Evolutionary conservation across 2,797 vertebrate species (phyloP), one percentile per base, ranked within the genome.

Genomic region (Diceros bicornis): DNA sequence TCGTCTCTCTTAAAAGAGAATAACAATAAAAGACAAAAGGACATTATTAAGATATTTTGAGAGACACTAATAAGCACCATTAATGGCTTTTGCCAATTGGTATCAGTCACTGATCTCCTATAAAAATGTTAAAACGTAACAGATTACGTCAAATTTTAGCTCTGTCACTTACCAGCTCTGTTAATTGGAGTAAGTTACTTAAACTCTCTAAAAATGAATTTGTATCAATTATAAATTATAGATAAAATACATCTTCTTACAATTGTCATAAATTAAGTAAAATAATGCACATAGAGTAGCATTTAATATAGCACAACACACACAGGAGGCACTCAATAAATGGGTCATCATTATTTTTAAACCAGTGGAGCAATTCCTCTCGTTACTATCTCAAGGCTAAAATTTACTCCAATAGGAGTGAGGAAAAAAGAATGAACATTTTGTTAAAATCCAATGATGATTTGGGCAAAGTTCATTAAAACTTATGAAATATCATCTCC

Each of bases 401-500:
- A 71, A 89, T 57, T 81, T 61, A 93, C n/a, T 59, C 29, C 25
- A 68, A 12, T 66, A 61, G 84, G 74, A 83, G 29, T 52, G 47
- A 90, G 50, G 6, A 0, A 5, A 32, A 13, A 57, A 72, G 88
- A 47, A 41, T 5, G 11, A 83, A 72, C 14, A 71, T 4, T 66
- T 89, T 85, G 20, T 95, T 79, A 93, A 94, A 87, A 91, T 81
- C 47, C 66, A 93, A 68, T 57, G 69, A 64, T 16, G 14, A 90
- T 61, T 37, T 52, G 55, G 79, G 44, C 37, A 59, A 74, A 81
- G 57, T 37, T 90, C 29, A 59, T 47, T 61, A 78, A 77, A 83
- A 75, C 37, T 91, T 82, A 89, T 8, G 69, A 77, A 78, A 82
- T 50, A 50, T 25, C 52, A 75, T 21, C 27, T 59, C 13, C 18